A percentile compares a stretch with the other conserved stretches of the same genome.
phyloP scores from a whole-genome alignment of 1,140 invertebrate genomes.

The Thalassaphorura encarpata region DNA sequence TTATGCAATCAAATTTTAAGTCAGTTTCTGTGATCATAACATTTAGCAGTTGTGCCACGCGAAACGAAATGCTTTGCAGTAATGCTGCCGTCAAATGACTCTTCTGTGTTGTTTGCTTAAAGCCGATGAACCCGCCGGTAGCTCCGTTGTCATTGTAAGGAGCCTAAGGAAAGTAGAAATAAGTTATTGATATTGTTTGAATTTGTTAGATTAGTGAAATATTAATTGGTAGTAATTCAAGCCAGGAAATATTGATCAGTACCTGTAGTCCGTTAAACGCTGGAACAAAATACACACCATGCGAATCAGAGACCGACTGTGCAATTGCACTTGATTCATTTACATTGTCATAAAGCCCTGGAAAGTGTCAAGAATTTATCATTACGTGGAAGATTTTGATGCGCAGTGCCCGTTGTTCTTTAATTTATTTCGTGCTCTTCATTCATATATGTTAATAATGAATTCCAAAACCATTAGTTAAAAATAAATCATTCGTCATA shows the following conservation, averaged over 20 bases:
- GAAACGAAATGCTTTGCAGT: conserved; percentile 77
- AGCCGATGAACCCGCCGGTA: conserved; percentile 70
- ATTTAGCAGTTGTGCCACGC: conserved; percentile 63
- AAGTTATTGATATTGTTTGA: too few species aligned
- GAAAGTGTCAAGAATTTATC: background rate
- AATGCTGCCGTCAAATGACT: conserved; percentile 70
- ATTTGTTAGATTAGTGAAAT: background rate
- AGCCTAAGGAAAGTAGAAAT: conserved; percentile 51
- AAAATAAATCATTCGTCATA: conserved; percentile 38
- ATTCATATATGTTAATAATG: background rate
- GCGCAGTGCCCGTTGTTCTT: background rate
- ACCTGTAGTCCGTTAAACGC: conserved; percentile 85
- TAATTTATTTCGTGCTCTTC: too few species aligned
- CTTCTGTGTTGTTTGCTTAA: conserved; percentile 65
- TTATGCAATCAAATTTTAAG: conserved; percentile 48
- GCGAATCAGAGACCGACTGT: conserved; percentile 55
- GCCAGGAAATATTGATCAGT: conserved; percentile 35
- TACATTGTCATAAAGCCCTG: conserved; percentile 59
- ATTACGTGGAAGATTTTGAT: background rate
- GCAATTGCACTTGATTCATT: conserved; percentile 60
- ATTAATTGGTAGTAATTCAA: too few species aligned
- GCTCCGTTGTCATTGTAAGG: conserved; percentile 77
- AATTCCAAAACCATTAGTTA: background rate
- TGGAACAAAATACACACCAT: conserved; percentile 80
- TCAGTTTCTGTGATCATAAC: conserved; percentile 55